Percentiles rank a stretch among this genome's conserved stretches.
phyloP scores from a whole-genome alignment of 2,113 vertebrate species.

The Colossoma macropomum region DNA sequence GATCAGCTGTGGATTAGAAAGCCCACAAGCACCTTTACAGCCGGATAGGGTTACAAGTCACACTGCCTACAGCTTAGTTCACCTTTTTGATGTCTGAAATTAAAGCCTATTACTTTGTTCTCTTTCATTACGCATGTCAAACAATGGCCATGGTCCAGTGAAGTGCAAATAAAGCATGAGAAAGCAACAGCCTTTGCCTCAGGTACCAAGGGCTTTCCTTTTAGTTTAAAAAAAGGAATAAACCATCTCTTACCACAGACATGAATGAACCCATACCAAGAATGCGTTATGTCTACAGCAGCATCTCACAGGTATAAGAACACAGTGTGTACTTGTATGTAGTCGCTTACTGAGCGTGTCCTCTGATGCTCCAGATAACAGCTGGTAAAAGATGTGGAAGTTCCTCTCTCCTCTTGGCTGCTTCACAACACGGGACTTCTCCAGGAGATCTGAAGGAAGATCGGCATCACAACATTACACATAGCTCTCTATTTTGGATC shows the following conservation, averaged over 20 bases:
- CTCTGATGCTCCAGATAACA: conserved; percentile 92
- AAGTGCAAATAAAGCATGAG: conserved; percentile 53
- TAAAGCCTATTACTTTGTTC: conserved; percentile 64
- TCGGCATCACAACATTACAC: conserved; percentile 1
- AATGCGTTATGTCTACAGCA: neutral
- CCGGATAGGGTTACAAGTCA: conserved; percentile 65
- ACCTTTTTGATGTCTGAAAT: conserved; percentile 63
- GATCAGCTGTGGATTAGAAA: conserved; percentile 43
- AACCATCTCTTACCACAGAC: neutral
- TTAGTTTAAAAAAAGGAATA: neutral
- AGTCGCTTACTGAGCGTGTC: conserved; percentile 89
- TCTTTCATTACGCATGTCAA: conserved; percentile 41
- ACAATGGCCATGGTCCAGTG: conserved; percentile 15
- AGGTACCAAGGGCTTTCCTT: neutral
- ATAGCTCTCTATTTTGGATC: neutral
- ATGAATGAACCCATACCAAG: neutral
- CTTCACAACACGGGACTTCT: conserved; percentile 96
- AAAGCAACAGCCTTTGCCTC: conserved; percentile 4
- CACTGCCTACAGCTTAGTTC: conserved; percentile 61
- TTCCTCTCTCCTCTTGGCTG: conserved; percentile 97
- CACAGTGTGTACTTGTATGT: neutral
- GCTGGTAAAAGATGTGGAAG: conserved; percentile 97
- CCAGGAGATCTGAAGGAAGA: conserved; percentile 86
- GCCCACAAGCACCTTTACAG: conserved; percentile 54
- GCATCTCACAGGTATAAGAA: neutral